A percentile compares a stretch with the other conserved stretches of the same genome.
phyloP scores from a whole-genome alignment of 92 coral and sea anemone species.

The Epizoanthus illoricatus region DNA sequence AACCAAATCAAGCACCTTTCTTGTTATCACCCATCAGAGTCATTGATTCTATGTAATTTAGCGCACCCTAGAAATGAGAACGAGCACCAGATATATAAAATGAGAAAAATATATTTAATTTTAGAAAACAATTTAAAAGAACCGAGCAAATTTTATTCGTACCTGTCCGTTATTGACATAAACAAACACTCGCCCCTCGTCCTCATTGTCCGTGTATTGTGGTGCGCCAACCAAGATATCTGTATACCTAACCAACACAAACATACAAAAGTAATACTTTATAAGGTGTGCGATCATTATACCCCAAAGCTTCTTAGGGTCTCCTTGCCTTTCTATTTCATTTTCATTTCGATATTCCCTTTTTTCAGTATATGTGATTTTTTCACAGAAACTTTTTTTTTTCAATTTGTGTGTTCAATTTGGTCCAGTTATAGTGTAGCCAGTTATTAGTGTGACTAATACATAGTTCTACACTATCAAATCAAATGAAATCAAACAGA shows the following conservation, averaged over 20 bases:
- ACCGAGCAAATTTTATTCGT: not conserved
- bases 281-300: not conserved
- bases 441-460: too few species aligned
- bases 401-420: too few species aligned
- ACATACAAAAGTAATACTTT: not conserved
- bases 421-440: too few species aligned
- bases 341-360: too few species aligned
- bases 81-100: not conserved
- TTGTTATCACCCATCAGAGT: constrained; percentile 68
- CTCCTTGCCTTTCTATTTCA: too few species aligned
- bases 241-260: constrained; percentile 3
- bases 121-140: too few species aligned
- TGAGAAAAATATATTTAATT: not conserved
- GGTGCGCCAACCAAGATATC: constrained; percentile 36
- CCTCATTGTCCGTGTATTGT: constrained; percentile 2
- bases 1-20: constrained; percentile 74
- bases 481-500: too few species aligned
- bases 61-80: constrained; percentile 57
- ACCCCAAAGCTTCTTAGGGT: too few species aligned
- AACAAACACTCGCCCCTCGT: constrained; percentile 36
- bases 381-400: too few species aligned
- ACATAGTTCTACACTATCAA: too few species aligned
- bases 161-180: constrained; percentile 35
- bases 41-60: constrained; percentile 46
- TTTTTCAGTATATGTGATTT: too few species aligned